Percentiles rank a stretch among this genome's conserved stretches.
phyloP scores from a whole-genome alignment of 2,113 vertebrate species.

The Phasianus colchicus region DNA sequence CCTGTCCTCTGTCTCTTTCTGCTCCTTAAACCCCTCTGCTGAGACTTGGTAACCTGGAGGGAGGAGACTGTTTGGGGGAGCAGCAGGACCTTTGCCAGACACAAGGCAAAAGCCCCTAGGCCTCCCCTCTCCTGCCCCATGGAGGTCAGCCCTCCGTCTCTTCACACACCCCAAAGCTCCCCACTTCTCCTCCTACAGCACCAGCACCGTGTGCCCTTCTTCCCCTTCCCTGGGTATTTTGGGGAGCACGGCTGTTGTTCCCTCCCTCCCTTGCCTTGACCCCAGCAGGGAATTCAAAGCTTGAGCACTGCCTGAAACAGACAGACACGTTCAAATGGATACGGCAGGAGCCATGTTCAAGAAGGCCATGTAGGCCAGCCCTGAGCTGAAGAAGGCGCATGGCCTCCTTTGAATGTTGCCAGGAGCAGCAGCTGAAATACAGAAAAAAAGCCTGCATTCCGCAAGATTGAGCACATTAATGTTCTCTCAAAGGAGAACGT shows the following conservation, averaged over 20 bases:
- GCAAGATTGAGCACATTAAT: not conserved
- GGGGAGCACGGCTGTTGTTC: not conserved
- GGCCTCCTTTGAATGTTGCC: not conserved
- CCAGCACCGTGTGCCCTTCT: not conserved
- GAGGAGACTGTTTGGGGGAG: not conserved
- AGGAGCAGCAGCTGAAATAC: not conserved
- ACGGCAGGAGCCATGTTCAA: not conserved
- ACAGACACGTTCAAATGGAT: too few relatives aligned
- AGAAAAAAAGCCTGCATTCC: not conserved
- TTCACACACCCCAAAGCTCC: not conserved
- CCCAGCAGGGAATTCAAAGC: not conserved
- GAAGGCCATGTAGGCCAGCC: too few relatives aligned
- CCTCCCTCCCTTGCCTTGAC: not conserved
- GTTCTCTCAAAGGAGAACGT: not conserved
- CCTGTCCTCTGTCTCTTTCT: constrained; percentile 20
- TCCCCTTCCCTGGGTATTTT: not conserved
- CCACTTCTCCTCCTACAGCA: not conserved
- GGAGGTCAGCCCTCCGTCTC: not conserved
- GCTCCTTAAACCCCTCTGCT: constrained; percentile 32
- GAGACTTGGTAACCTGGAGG: constrained; percentile 16
- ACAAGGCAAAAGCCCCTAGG: not conserved
- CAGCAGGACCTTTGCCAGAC: not conserved
- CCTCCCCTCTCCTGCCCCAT: not conserved
- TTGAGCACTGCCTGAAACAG: not conserved
- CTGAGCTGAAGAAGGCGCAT: not conserved